These are phyloP conservation scores for Chelonus insularis DNA, from an alignment of 1,140 invertebrate genomes.

Conservation along the genomic window DNA sequence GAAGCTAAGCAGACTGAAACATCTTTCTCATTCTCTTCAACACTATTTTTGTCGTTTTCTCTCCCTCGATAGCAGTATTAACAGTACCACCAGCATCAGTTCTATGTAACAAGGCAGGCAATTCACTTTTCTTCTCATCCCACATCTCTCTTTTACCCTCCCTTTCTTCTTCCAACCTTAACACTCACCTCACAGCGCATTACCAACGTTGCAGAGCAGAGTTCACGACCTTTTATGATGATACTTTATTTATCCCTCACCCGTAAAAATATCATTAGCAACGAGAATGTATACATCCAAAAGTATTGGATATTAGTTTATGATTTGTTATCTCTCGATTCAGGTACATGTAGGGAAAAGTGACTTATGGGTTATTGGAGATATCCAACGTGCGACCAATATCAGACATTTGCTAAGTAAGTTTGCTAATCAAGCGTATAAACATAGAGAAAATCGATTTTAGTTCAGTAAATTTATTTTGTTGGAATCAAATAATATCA, in stretches of 20 bases:
- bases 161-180: constrained; percentile 13
- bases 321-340: no score
- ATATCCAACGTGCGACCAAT: no score
- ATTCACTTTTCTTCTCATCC: not conserved
- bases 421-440: no score
- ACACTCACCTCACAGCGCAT: not conserved
- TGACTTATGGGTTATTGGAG: no score
- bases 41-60: not conserved
- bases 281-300: no score
- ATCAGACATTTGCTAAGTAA: no score
- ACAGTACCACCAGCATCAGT: not conserved
- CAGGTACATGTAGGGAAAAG: no score
- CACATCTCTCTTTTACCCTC: constrained; percentile 2
- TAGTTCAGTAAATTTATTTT: no score
- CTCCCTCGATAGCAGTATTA: not conserved
- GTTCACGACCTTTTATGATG: constrained; percentile 4
- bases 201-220: not conserved
- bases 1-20: not conserved
- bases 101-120: not conserved
- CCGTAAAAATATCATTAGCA: no score
- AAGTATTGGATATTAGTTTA: no score
- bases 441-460: no score
- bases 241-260: not conserved
- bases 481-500: no score
- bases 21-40: not conserved